phyloP scores from a whole-genome alignment of 2,113 vertebrate genomes.

The Platycercus adscitus region DNA sequence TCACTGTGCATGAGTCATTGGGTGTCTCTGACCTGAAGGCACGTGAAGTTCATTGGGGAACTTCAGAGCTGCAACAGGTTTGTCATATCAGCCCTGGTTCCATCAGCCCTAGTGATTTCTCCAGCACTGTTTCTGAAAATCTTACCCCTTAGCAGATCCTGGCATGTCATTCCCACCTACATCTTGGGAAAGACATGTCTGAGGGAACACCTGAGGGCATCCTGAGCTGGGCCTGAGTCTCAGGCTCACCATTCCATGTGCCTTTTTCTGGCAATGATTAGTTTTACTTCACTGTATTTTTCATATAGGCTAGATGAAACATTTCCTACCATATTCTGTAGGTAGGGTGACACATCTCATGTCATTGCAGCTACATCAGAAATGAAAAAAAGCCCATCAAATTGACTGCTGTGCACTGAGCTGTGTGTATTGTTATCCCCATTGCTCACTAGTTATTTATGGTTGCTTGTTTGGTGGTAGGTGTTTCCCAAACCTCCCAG shows the following conservation, averaged over 20 bases:
- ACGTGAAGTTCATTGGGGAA: rapidly evolving
- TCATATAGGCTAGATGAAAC: background rate
- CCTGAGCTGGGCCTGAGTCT: background rate
- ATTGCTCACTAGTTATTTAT: background rate
- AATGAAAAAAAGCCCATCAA: background rate
- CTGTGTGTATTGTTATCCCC: background rate
- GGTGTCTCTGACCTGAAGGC: background rate
- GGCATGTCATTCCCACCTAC: background rate
- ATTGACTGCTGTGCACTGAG: background rate
- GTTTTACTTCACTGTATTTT: background rate
- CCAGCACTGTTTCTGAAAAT: background rate
- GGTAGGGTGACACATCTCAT: background rate
- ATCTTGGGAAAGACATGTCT: background rate
- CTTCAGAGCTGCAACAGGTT: background rate
- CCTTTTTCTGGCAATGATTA: background rate
- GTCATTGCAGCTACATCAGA: slow-evolving; percentile 18
- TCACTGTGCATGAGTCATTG: background rate
- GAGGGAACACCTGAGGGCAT: background rate
- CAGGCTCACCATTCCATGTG: rapidly evolving
- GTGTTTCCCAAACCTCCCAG: background rate
- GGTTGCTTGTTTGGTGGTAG: background rate
- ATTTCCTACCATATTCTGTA: slow-evolving; percentile 21
- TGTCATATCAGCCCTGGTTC: background rate
- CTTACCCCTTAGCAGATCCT: background rate
- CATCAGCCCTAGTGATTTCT: background rate